phyloP scores from a whole-genome alignment of 2,888 invertebrate genomes.

The Acrobasis consociella region DNA sequence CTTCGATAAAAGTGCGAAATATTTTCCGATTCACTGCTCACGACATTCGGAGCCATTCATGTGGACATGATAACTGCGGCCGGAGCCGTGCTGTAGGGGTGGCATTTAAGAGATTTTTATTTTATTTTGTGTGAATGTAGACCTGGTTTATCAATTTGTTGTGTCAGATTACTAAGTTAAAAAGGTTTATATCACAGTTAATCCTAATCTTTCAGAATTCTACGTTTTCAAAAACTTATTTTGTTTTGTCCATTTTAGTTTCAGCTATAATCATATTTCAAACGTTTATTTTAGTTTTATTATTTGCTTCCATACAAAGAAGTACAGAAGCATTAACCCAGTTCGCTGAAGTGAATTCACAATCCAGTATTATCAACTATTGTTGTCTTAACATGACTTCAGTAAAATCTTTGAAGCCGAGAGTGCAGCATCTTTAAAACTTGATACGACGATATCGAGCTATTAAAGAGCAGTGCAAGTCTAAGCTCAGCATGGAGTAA shows the following conservation, averaged over 20 bases:
- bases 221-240: too few relatives aligned
- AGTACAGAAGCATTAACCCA: background rate
- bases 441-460: background rate
- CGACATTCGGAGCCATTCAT: slow-evolving; percentile 21
- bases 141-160: background rate
- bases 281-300: too few relatives aligned
- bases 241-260: too few relatives aligned
- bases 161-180: too few relatives aligned
- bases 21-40: slow-evolving; percentile 15
- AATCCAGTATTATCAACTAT: background rate
- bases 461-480: slow-evolving; percentile 15
- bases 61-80: slow-evolving; percentile 20
- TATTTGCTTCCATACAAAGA: too few relatives aligned
- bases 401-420: background rate
- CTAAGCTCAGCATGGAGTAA: slow-evolving; percentile 18
- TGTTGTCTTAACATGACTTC: background rate
- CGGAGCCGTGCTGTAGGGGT: slow-evolving; percentile 1
- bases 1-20: slow-evolving; percentile 19
- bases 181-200: too few relatives aligned
- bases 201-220: too few relatives aligned
- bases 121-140: background rate
- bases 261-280: too few relatives aligned
- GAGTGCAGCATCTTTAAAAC: background rate
- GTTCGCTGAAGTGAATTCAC: background rate
- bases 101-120: slow-evolving; percentile 2